A percentile compares a stretch with the other conserved stretches of the same genome.
Evolutionary conservation across 1,140 invertebrate species (phyloP).

Genomic region (Arctopsyche grandis): DNA sequence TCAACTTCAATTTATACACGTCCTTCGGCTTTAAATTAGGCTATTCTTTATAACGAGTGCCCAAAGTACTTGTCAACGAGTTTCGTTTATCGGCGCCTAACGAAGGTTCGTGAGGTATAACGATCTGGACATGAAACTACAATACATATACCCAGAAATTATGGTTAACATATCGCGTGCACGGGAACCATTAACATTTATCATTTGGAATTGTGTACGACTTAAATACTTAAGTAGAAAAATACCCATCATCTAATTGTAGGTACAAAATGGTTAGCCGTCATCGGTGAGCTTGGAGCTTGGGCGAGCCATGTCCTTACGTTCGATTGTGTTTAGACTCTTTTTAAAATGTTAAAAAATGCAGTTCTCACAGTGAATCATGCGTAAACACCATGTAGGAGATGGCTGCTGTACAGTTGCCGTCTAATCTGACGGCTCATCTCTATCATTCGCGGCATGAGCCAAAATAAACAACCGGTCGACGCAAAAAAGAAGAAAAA

Average conservation of each 20-base stretch:
- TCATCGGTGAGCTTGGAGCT: no score
- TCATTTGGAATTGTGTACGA: constrained; percentile 2
- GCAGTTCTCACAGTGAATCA: constrained; percentile 8
- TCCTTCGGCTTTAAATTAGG: background rate
- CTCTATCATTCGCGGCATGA: background rate
- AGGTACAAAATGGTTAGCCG: background rate
- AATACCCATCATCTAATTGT: background rate
- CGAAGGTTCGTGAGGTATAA: background rate
- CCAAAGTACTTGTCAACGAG: constrained; percentile 8
- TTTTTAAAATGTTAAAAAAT: background rate
- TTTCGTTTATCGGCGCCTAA: background rate
- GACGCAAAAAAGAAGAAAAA: background rate
- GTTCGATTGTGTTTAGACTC: no score
- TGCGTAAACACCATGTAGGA: background rate
- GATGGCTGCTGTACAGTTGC: background rate
- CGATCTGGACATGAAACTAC: no score
- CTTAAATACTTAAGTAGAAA: background rate
- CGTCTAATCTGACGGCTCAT: background rate
- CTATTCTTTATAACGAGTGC: background rate
- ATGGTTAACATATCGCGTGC: constrained; percentile 8
- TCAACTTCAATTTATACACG: no score
- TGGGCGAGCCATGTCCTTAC: no score
- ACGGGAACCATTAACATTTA: constrained; percentile 28
- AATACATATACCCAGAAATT: background rate
- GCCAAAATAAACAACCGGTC: constrained; percentile 7